Evolutionary conservation across 2,888 invertebrate genomes (phyloP), one percentile per base, ranked within the genome.

Genomic region (Yponomeuta plumbellus): DNA sequence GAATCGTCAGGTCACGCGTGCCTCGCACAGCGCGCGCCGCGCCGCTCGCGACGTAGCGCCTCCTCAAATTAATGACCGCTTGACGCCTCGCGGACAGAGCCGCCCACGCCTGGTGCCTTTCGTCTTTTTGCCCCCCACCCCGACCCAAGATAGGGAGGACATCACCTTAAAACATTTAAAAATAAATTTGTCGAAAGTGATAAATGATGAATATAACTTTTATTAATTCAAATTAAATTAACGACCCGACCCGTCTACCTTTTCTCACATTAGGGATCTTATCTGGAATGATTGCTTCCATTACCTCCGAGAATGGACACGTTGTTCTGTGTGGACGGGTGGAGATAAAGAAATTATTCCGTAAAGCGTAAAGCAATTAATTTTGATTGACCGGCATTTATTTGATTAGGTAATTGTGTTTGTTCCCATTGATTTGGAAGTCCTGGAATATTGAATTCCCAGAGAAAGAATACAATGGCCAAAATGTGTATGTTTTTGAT

Each of bases 161-260:
- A 76, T 81, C 83, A 80, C 81, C 84, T 83, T 84, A 34, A 83
- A 84, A 84, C 88, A 86, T 89, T 91, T 90, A 90, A 88, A 91
- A 88, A 86, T 88, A 86, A 91, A 91, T 91, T 91, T 91, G 91
- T 91, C 88, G 87, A 88, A 88, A 86, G 88, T 88, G 89, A 90
- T 89, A 90, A 90, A 90, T 87, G 90, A 86, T 83, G 87, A 83
- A 86, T 88, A 89, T 88, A 87, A 88, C 79, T 88, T 89, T 90
- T 89, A 90, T 90, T 90, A 89, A 88, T 87, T 89, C 87, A 88
- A 89, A 90, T 90, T 89, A 89, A 90, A 90, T 89, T 87, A 90
- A 89, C 89, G 88, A 88, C 84, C 84, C 82, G 76, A 80, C 78
- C 81, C 85, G 84, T 88, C 86, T 81, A 85, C 86, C 88, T 88